Evolutionary conservation across 2,113 vertebrate genomes (phyloP).

Genomic region (Ammodramus savannarum): DNA sequence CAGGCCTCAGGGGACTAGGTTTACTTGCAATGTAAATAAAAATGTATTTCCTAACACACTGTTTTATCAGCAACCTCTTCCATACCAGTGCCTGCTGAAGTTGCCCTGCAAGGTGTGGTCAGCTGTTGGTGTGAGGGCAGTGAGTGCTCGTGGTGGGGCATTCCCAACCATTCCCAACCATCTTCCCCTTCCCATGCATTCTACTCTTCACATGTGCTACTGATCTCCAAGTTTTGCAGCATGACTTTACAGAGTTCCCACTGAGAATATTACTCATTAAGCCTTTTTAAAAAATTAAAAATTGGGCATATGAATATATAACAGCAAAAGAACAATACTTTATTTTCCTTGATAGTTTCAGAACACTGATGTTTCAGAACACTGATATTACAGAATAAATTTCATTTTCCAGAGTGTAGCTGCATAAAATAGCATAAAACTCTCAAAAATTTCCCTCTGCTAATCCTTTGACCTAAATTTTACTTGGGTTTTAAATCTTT

Average conservation of each 20-base stretch:
- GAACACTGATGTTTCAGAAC: background rate
- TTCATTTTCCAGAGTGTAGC: background rate
- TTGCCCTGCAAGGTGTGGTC: rapidly evolving
- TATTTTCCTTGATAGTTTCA: background rate
- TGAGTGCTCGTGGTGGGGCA: rapidly evolving
- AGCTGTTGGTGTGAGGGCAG: background rate
- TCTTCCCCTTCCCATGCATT: too few species aligned
- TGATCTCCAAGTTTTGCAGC: background rate
- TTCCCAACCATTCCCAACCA: rapidly evolving
- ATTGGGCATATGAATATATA: background rate
- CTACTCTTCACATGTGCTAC: background rate
- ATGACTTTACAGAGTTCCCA: background rate
- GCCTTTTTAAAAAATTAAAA: background rate
- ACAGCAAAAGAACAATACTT: background rate
- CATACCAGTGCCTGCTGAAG: background rate
- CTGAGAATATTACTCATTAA: background rate
- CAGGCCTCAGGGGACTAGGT: too few species aligned
- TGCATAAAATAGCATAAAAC: background rate
- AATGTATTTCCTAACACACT: background rate
- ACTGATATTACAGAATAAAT: background rate
- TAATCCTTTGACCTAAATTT: conserved; percentile 55
- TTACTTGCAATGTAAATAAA: background rate
- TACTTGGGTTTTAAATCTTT: conserved; percentile 43
- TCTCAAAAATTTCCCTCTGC: conserved; percentile 4
- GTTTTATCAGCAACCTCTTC: background rate